These are phyloP conservation scores for Lophotriccus pileatus DNA, from an alignment of 2,797 vertebrate genomes.

Conservation along the genomic window DNA sequence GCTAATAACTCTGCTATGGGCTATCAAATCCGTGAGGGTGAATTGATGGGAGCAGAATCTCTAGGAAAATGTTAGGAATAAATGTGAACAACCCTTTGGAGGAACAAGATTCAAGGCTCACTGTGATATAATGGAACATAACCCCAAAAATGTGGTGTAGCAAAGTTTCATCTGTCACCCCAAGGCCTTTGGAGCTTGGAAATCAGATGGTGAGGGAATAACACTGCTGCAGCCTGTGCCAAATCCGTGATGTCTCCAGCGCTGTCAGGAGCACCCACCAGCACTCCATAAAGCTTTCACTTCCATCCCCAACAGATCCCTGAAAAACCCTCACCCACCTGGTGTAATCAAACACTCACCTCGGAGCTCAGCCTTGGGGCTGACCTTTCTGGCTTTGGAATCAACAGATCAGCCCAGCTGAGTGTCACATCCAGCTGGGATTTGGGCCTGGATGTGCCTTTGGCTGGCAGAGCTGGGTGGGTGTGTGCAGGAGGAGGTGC, in stretches of 20 bases:
- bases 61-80: background rate
- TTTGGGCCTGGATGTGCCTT: background rate
- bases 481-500: fast-evolving
- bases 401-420: background rate
- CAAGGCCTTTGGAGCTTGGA: background rate
- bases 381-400: background rate
- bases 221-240: background rate
- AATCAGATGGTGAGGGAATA: background rate
- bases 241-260: background rate
- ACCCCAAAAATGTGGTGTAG: background rate
- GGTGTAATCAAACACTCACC: background rate
- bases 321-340: background rate
- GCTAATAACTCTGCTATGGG: background rate
- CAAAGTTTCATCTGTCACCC: background rate
- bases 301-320: background rate
- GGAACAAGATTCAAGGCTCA: background rate
- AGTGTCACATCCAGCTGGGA: background rate
- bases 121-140: background rate
- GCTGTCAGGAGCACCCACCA: background rate
- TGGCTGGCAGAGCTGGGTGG: background rate
- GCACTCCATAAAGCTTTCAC: conserved; percentile 12
- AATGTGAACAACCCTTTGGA: background rate
- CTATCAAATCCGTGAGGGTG: background rate
- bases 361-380: background rate
- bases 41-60: background rate